Evolutionary conservation across 2,113 vertebrate species (phyloP).

Genomic region (Ptilonorhynchus violaceus): DNA sequence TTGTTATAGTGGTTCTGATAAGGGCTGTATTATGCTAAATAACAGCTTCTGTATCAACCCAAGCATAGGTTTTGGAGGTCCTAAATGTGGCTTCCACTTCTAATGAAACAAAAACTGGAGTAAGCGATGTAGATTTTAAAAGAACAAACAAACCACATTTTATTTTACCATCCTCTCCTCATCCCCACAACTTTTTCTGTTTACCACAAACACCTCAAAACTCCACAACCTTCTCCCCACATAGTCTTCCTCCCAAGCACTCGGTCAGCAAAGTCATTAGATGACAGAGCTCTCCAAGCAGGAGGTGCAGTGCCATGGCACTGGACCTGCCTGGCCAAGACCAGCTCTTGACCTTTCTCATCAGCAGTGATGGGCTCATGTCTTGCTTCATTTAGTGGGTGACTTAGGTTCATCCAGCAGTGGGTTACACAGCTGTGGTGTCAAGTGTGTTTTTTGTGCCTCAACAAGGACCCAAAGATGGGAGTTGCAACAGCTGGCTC

Average conservation of each 20-base stretch:
- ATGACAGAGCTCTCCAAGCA: not conserved
- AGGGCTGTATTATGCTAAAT: not conserved
- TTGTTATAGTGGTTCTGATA: not conserved
- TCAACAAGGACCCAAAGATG: not conserved
- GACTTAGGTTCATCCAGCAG: not conserved
- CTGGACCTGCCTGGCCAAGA: not conserved
- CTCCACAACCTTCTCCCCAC: not conserved
- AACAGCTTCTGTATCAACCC: not conserved
- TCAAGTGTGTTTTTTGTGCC: not conserved
- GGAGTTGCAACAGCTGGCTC: not conserved
- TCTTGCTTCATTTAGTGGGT: not conserved
- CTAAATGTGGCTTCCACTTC: not conserved
- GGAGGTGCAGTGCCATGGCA: not conserved
- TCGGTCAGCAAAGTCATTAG: not conserved
- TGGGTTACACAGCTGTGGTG: not conserved
- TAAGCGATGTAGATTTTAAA: not conserved
- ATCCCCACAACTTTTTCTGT: not conserved
- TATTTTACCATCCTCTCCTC: not conserved
- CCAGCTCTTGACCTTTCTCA: not conserved
- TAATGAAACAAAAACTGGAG: not conserved
- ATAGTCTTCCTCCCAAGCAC: not conserved
- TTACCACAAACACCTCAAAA: not conserved
- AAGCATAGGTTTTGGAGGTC: not conserved
- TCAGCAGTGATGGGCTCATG: fast-evolving
- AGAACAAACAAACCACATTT: not conserved